Evolutionary conservation across 2,113 vertebrate genomes (phyloP).

Genomic region (Periophthalmodon schlosseri): DNA sequence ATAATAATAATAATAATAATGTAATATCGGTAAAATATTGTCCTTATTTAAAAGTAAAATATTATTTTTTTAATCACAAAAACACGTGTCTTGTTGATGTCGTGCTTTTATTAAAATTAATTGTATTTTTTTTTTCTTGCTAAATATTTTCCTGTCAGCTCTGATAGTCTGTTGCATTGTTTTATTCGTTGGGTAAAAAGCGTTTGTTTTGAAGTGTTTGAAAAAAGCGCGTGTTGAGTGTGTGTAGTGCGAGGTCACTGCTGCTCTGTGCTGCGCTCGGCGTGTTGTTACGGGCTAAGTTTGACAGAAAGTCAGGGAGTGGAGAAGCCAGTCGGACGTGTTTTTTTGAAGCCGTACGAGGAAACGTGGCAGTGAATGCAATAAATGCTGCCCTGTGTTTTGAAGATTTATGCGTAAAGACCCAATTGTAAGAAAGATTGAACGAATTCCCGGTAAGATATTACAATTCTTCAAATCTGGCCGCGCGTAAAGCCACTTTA

Average conservation of each 20-base stretch:
- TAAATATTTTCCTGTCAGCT: conserved; percentile 11
- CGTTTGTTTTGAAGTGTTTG: conserved; percentile 17
- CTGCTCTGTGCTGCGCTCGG: conserved; percentile 51
- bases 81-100: background rate
- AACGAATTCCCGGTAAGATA: conserved; percentile 37
- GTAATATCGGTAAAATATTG: background rate
- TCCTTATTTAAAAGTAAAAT: background rate
- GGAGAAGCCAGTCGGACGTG: conserved; percentile 88
- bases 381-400: conserved; percentile 18
- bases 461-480: conserved; percentile 23
- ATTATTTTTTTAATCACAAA: conserved; percentile 7
- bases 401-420: no score
- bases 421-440: background rate
- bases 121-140: background rate
- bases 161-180: background rate
- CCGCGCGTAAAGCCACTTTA: conserved; percentile 53
- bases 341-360: conserved; percentile 79
- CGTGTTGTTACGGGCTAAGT: conserved; percentile 68
- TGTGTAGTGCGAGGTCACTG: conserved; percentile 2
- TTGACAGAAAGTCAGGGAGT: conserved; percentile 76
- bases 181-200: conserved; percentile 33
- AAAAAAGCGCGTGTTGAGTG: background rate
- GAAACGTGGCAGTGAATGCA: conserved; percentile 42
- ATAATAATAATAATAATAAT: background rate
- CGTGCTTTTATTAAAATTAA: background rate